phyloP scores from a whole-genome alignment of 2,113 vertebrate species.

The Oncorhynchus keta region DNA sequence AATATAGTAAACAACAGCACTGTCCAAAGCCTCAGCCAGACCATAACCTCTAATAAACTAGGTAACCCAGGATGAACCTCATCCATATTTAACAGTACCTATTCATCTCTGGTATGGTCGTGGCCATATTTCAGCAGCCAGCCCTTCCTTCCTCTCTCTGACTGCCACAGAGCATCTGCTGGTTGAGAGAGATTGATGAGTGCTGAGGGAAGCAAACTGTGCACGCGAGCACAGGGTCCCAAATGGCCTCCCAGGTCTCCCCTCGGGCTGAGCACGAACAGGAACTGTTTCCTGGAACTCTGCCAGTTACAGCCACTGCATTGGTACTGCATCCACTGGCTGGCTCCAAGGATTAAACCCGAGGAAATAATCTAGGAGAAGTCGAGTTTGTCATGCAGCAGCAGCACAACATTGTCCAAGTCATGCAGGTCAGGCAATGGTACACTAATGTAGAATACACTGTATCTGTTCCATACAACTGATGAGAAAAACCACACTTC shows the following conservation, averaged over 20 bases:
- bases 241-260: neutral
- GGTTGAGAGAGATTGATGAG: conserved; percentile 42
- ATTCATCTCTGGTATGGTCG: conserved; percentile 23
- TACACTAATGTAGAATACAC: neutral
- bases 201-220: conserved; percentile 13
- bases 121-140: conserved; percentile 23
- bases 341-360: neutral
- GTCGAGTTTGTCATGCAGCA: neutral
- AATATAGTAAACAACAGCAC: no score
- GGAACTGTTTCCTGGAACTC: neutral
- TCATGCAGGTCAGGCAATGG: neutral
- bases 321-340: neutral
- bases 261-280: no score
- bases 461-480: conserved; percentile 1
- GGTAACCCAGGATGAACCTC: conserved; percentile 19
- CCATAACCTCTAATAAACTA: conserved; percentile 22
- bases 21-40: no score
- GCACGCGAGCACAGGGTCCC: neutral
- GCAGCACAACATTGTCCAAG: neutral
- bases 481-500: conserved; percentile 25
- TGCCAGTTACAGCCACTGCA: neutral
- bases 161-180: conserved; percentile 32
- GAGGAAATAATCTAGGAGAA: neutral
- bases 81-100: conserved; percentile 26
- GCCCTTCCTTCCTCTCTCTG: conserved; percentile 9